These are phyloP conservation scores for Hipparchia sbordonii DNA, from an alignment of 2,888 invertebrate genomes.

Conservation along the genomic window DNA sequence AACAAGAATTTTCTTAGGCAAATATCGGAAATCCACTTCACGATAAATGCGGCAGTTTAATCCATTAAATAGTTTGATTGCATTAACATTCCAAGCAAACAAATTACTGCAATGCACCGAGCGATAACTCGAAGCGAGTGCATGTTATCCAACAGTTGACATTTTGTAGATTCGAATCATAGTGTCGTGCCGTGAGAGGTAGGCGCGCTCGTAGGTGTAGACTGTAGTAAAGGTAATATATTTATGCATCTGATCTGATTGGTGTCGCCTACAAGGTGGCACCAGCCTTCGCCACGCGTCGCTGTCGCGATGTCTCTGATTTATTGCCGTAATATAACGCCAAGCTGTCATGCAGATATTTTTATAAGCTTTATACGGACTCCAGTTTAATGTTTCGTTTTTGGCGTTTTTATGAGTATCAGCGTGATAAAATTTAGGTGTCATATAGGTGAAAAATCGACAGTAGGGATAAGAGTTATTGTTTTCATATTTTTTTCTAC, in stretches of 20 bases:
- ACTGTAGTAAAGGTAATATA: conserved; percentile 51
- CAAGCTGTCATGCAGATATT: conserved; percentile 77
- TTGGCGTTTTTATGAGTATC: conserved; percentile 25
- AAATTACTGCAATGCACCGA: conserved; percentile 33
- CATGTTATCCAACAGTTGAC: conserved; percentile 37
- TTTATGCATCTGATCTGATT: conserved; percentile 67
- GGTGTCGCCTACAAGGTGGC: conserved; percentile 56
- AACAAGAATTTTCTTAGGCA: neutral
- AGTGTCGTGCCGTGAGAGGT: conserved; percentile 36
- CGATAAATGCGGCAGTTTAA: conserved; percentile 10
- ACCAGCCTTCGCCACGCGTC: conserved; percentile 54
- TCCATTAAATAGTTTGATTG: conserved; percentile 20
- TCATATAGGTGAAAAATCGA: conserved; percentile 7
- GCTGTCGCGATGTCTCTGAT: conserved; percentile 68
- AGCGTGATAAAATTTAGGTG: conserved; percentile 13
- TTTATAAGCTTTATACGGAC: conserved; percentile 57
- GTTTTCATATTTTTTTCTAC: neutral
- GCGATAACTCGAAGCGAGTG: conserved; percentile 33
- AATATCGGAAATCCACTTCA: conserved; percentile 1
- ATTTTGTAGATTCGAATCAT: conserved; percentile 37
- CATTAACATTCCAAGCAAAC: conserved; percentile 30
- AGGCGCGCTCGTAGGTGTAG: conserved; percentile 38
- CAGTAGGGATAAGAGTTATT: neutral
- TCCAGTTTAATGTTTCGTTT: conserved; percentile 44
- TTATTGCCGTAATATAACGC: conserved; percentile 80